A percentile compares a stretch with the other conserved stretches of the same genome.
Evolutionary conservation across 2,113 vertebrate genomes (phyloP).

Genomic region (Centropristis striata): DNA sequence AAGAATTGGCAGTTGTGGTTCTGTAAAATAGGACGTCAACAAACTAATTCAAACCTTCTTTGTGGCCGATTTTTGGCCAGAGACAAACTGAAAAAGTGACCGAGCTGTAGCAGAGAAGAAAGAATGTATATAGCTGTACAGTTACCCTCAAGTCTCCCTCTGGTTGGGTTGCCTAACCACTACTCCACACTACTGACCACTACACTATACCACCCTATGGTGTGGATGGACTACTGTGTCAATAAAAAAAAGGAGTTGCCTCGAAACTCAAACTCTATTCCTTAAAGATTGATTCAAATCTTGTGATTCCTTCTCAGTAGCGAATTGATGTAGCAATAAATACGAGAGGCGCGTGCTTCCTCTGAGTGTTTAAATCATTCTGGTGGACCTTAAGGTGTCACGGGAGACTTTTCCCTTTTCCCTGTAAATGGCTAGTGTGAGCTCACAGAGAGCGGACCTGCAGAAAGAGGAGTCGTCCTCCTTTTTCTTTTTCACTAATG

Average conservation of each 20-base stretch:
- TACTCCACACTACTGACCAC: slow-evolving; percentile 84
- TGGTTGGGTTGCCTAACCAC: slow-evolving; percentile 77
- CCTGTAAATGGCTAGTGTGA: slow-evolving; percentile 31
- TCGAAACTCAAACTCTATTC: slow-evolving; percentile 57
- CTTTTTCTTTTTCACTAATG: slow-evolving; percentile 47
- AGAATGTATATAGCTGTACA: slow-evolving; percentile 73
- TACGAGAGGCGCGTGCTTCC: slow-evolving; percentile 62
- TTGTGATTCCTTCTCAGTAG: slow-evolving; percentile 79
- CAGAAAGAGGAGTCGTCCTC: neutral
- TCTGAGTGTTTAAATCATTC: slow-evolving; percentile 52
- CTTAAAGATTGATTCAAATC: slow-evolving; percentile 40
- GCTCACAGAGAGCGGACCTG: slow-evolving; percentile 23
- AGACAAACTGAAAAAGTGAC: slow-evolving; percentile 38
- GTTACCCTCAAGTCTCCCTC: slow-evolving; percentile 58
- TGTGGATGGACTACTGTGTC: slow-evolving; percentile 76
- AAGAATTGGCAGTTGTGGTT: neutral
- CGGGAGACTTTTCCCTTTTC: slow-evolving; percentile 40
- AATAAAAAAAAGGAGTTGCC: slow-evolving; percentile 52
- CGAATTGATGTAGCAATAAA: slow-evolving; percentile 85
- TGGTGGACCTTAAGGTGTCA: slow-evolving; percentile 50
- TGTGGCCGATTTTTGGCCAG: neutral
- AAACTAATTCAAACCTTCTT: neutral
- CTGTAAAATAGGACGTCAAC: neutral
- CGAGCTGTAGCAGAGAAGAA: slow-evolving; percentile 58
- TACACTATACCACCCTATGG: slow-evolving; percentile 75